Base-by-base conservation (phyloP, 2,797 vertebrate genomes). In the Tamandua tetradactyla region DNA sequence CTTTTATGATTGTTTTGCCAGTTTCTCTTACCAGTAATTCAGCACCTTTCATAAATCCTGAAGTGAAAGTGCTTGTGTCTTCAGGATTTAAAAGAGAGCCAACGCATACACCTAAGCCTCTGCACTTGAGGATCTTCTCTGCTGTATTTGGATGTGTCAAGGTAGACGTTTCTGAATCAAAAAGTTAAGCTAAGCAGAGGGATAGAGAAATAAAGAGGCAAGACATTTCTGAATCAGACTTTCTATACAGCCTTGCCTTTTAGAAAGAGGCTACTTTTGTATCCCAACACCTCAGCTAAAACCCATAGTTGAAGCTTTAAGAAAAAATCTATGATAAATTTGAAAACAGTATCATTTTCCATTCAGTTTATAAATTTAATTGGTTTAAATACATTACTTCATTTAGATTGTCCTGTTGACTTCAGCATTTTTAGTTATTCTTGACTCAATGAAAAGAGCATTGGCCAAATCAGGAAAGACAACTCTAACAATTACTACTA, bases 21-120 rank as follows among this genome's bases (percentile, higher is more conserved):
- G 93, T 55, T 78, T 95, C 85, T 93, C 89, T 78, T 66, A 55
- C 22, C 32, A 44, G 72, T 95, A 94, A 95, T 94, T 87, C 52
- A 47, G 40, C 69, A 37, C 72, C 85, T 90, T 90, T 57, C n/a
- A 47, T 37, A 62, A 92, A 82, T 61, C 76, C 78, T 57, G 25
- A 72, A 66, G 81, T 78, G 71, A 30, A 88, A 72, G 52, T 37
- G 13, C 83, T 88, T 79, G 30, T 42, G 83, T 94, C 81, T 55
- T 84, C 55, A 35, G 59, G 92, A 59, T 92, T 93, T 95, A 87
- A 85, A 85, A 3, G 37, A 75, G 9, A 86, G 62, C 20, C 0
- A 0, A 8, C 22, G 85, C 27, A 13, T 13, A 85, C 93, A 90
- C 89, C 93, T 85, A 93, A 52, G 80, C 66, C 76, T 61, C 11